Base-by-base conservation (phyloP, 2,113 vertebrate genomes). In the Hyla sarda region DNA sequence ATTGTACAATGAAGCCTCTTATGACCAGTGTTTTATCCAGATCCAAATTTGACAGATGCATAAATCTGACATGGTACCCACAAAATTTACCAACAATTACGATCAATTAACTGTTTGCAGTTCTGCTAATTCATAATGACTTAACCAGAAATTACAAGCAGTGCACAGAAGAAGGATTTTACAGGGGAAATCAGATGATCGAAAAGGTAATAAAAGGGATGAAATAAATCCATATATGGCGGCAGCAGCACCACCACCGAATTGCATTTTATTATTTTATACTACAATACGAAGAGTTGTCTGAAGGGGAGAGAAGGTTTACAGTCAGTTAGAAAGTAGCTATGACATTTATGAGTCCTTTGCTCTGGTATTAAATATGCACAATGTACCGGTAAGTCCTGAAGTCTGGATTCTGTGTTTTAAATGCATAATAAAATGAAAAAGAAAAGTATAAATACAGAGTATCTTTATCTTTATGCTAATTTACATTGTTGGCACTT, bases 301-400 rank as follows among this genome's bases (percentile, higher is more conserved):
- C n/a, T n/a, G 10, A 37, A 74, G 41, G 2, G 41, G 16, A 21
- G 12, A 50, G 37, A 65, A 13, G 6, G 34, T 81, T 65, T 65
- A 47, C 13, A 62, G 17, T 45, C 23, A 60, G 56, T 65, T 65
- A 65, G 16, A 23, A 47, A 67, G 34, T 45, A 41, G 56, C 50
- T 34, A 62, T 37, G 34, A 60, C 0, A 34, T 80, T 58, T 65
- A 67, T 62, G 79, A 62, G 56, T 12, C 54, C 79, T 82, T 67
- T 82, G 56, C 77, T 41, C 77, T 16, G n/a, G 77, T 80, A 25
- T 30, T 32, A 47, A 54, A 54, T 19, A 8, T 25, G 32, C 25
- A 78, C 25, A 67, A 25, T 28, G 60, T 45, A 23, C n/a, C n/a
- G n/a, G n/a, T n/a, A n/a, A 8, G 25, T n/a, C 21, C 21, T 74